These are phyloP conservation scores for Orientallactaga sibirica DNA, from an alignment of 2,797 vertebrate species.

Conservation along the genomic window DNA sequence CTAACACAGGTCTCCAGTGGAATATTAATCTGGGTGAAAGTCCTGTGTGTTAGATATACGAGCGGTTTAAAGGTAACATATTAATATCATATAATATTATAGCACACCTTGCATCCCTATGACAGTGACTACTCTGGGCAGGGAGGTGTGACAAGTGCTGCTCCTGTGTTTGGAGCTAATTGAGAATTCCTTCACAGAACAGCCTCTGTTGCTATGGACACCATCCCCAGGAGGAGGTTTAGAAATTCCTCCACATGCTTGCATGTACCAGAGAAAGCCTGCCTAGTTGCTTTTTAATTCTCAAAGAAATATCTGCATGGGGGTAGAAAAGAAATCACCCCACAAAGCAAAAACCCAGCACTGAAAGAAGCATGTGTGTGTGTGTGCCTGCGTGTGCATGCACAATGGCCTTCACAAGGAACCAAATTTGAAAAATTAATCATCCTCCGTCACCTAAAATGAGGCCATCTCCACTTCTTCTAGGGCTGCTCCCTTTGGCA, in stretches of 20 bases:
- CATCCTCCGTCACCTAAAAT: not conserved
- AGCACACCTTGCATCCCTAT: not conserved
- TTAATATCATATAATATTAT: not conserved
- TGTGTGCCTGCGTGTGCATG: not conserved
- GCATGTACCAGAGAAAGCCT: conserved; percentile 37
- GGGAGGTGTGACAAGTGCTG: not conserved
- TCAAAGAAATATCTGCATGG: conserved; percentile 51
- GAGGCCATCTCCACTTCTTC: not conserved
- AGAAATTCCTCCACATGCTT: conserved; percentile 58
- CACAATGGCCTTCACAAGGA: not conserved
- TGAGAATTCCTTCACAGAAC: conserved; percentile 60
- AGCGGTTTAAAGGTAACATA: not conserved
- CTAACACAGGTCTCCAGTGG: not conserved
- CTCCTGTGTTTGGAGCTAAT: not conserved
- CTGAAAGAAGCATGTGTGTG: not conserved
- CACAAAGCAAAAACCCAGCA: not conserved
- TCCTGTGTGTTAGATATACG: not conserved
- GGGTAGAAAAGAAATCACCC: not conserved
- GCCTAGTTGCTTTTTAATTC: conserved; percentile 51
- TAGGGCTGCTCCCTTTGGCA: not conserved
- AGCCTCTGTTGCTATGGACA: conserved; percentile 79
- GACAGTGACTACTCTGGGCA: not conserved
- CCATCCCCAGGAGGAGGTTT: conserved; percentile 58
- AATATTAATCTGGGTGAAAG: not conserved
- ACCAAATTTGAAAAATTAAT: not conserved